Evolutionary conservation across 1,140 invertebrate species (phyloP).

Genomic region (Ips typographus): DNA sequence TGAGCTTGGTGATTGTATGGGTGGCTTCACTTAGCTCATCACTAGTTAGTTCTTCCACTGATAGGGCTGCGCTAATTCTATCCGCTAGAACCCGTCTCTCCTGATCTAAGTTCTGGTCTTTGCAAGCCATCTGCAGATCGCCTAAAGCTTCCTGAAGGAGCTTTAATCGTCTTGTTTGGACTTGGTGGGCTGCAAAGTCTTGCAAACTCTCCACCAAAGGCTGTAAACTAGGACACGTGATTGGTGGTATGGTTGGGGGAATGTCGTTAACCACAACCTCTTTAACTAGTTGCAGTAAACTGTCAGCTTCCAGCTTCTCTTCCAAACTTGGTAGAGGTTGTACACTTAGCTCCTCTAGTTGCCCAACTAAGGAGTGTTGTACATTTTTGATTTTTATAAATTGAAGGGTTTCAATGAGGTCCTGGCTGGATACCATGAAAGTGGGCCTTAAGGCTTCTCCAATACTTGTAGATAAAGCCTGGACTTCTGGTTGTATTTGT

Average conservation of each 20-base stretch:
- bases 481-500: conserved; percentile 9
- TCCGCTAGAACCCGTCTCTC: too few relatives aligned
- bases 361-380: background rate
- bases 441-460: conserved; percentile 7
- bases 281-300: background rate
- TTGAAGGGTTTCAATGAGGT: conserved; percentile 5
- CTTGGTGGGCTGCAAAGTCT: background rate
- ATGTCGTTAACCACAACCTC: background rate
- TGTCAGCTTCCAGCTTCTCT: background rate
- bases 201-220: background rate
- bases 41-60: too few relatives aligned
- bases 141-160: too few relatives aligned
- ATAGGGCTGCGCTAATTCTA: too few relatives aligned
- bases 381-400: background rate
- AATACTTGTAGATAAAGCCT: conserved; percentile 18
- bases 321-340: background rate
- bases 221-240: background rate
- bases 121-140: too few relatives aligned
- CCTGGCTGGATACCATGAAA: background rate
- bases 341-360: background rate
- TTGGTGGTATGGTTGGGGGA: background rate
- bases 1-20: too few relatives aligned
- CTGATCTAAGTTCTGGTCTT: too few relatives aligned
- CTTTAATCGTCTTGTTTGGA: too few relatives aligned
- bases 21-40: too few relatives aligned